Evolutionary conservation across 1,140 invertebrate genomes (phyloP).

Genomic region (Xylocopa sonorina): DNA sequence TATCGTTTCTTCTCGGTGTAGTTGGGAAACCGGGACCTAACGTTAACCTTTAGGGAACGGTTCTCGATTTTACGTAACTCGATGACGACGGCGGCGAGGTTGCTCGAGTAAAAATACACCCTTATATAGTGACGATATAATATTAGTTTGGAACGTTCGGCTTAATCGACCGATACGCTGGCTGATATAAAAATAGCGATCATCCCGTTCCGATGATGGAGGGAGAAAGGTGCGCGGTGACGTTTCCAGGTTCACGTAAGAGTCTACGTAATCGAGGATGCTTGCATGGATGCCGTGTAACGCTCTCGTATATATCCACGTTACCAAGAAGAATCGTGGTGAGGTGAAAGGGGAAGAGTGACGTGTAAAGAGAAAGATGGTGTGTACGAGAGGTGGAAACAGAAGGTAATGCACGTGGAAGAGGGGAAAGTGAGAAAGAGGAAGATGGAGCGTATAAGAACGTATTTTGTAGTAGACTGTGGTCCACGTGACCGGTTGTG

Average conservation of each 20-base stretch:
- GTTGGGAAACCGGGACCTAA: not conserved
- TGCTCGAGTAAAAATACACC: conserved; percentile 14
- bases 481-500: conserved; percentile 75
- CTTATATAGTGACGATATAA: not conserved
- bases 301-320: conserved; percentile 5
- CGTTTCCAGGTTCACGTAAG: conserved; percentile 54
- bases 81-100: not conserved
- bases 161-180: not conserved
- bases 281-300: conserved; percentile 9
- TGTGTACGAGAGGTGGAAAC: not conserved
- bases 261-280: conserved; percentile 38
- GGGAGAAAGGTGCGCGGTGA: conserved; percentile 9
- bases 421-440: not conserved
- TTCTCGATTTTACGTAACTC: conserved; percentile 19
- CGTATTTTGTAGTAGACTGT: conserved; percentile 75
- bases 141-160: conserved; percentile 1
- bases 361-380: conserved; percentile 5
- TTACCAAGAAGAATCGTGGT: conserved; percentile 36
- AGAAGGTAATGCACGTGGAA: not conserved
- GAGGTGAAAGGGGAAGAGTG: conserved; percentile 32
- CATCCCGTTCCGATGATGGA: not conserved
- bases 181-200: conserved; percentile 17
- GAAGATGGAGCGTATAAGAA: conserved; percentile 61
- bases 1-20: not conserved
- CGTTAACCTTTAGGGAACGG: not conserved